These are phyloP conservation scores for Tanypteryx hageni DNA, from an alignment of 2,888 invertebrate genomes.

Conservation along the genomic window DNA sequence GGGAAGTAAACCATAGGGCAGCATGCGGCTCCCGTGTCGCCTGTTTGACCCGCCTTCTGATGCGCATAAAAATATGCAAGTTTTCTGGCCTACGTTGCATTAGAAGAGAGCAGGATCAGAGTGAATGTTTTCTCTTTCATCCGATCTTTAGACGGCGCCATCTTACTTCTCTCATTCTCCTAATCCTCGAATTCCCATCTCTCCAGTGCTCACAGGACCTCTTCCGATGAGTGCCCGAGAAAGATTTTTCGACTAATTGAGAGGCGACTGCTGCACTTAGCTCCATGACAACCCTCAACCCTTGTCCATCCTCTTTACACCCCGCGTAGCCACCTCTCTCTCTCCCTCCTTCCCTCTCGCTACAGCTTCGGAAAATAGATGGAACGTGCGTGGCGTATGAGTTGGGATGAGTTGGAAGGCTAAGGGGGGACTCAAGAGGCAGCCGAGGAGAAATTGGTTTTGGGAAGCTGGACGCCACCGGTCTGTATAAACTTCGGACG, in stretches of 20 bases:
- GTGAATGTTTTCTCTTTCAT: not conserved
- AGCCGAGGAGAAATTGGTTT: not conserved
- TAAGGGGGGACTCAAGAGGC: not conserved
- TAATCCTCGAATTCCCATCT: not conserved
- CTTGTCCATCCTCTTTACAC: not conserved
- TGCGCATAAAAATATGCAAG: too few species aligned
- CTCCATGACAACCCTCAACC: not conserved
- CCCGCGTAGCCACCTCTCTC: not conserved
- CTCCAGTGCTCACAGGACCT: not conserved
- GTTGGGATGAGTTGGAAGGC: not conserved
- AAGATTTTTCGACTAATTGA: conserved; percentile 26
- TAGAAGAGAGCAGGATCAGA: not conserved
- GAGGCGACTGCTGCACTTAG: conserved; percentile 9
- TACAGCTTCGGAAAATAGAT: not conserved
- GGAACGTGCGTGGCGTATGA: not conserved
- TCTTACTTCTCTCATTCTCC: not conserved
- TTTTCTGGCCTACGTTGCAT: too few species aligned
- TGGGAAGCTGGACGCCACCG: conserved; percentile 9
- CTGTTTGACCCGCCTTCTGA: too few species aligned
- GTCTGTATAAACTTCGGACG: not conserved
- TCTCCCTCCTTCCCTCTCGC: too few species aligned
- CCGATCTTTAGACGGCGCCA: not conserved
- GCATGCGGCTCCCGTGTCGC: too few species aligned
- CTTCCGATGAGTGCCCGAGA: not conserved
- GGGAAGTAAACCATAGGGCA: too few species aligned